These are phyloP conservation scores for Corvus hawaiiensis DNA, from an alignment of 2,113 vertebrate genomes.

Conservation along the genomic window DNA sequence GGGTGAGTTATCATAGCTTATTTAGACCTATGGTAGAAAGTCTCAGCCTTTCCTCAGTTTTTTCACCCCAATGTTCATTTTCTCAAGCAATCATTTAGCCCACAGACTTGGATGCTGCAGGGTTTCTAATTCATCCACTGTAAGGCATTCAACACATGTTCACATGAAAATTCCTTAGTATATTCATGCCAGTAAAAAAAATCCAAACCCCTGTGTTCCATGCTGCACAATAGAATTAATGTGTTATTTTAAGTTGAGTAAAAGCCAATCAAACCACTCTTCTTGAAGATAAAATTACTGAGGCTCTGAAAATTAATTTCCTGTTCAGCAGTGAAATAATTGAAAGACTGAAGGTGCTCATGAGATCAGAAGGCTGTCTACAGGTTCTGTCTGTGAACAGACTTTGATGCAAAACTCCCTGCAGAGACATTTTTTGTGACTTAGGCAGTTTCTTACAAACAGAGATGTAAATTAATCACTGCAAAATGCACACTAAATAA, in stretches of 20 bases:
- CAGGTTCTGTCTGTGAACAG: background rate
- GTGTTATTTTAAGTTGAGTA: background rate
- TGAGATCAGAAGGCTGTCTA: background rate
- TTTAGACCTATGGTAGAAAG: background rate
- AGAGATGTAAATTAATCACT: background rate
- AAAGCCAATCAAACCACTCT: background rate
- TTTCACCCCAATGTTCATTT: background rate
- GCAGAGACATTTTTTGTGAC: background rate
- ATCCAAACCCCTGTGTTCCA: background rate
- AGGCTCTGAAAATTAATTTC: slow-evolving; percentile 35
- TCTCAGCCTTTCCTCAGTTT: background rate
- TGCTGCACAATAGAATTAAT: background rate
- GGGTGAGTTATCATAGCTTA: background rate
- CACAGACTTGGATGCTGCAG: background rate
- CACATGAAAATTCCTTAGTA: background rate
- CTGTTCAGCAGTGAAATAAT: slow-evolving; percentile 5
- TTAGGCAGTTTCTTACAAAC: background rate
- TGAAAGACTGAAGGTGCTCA: background rate
- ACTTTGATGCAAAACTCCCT: background rate
- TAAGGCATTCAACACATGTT: background rate
- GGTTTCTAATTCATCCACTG: background rate
- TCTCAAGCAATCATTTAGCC: background rate
- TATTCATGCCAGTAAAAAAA: background rate
- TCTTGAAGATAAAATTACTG: slow-evolving; percentile 7
- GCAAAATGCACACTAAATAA: background rate